phyloP scores from a whole-genome alignment of 2,888 invertebrate genomes.

The Drosophila peninsularis region DNA sequence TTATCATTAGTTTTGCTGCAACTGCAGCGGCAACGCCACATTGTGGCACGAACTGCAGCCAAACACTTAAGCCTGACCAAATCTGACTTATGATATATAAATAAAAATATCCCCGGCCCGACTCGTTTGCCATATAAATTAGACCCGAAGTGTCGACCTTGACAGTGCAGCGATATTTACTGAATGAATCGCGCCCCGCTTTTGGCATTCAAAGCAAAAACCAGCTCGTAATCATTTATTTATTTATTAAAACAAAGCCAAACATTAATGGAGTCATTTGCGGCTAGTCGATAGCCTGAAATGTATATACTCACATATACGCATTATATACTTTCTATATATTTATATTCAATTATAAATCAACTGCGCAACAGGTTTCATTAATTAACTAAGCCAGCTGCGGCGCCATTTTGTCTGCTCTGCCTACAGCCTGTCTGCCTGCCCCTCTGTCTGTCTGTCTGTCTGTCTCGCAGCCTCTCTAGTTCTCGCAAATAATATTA shows the following conservation, averaged over 20 bases:
- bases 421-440: background rate
- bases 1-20: conserved; percentile 35
- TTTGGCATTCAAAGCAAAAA: conserved; percentile 26
- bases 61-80: conserved; percentile 1
- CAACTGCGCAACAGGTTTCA: conserved; percentile 52
- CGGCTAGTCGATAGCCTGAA: conserved; percentile 19
- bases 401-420: conserved; percentile 50
- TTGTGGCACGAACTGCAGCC: background rate
- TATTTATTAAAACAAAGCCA: conserved; percentile 20
- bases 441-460: background rate
- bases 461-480: background rate
- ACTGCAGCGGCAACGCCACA: conserved; percentile 1
- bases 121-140: conserved; percentile 34
- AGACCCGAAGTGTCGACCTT: conserved; percentile 41
- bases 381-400: conserved; percentile 45
- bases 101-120: background rate
- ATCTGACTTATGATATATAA: background rate
- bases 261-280: conserved; percentile 43
- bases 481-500: conserved; percentile 20
- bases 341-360: conserved; percentile 2
- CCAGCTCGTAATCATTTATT: conserved; percentile 38
- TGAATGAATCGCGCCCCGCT: conserved; percentile 52
- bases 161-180: conserved; percentile 45
- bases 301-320: background rate
- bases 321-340: background rate